Percentiles rank a stretch among this genome's conserved stretches.
Conservation (phyloP, 1,140 invertebrate genomes). For the Elymnias hypermnestra region DNA sequence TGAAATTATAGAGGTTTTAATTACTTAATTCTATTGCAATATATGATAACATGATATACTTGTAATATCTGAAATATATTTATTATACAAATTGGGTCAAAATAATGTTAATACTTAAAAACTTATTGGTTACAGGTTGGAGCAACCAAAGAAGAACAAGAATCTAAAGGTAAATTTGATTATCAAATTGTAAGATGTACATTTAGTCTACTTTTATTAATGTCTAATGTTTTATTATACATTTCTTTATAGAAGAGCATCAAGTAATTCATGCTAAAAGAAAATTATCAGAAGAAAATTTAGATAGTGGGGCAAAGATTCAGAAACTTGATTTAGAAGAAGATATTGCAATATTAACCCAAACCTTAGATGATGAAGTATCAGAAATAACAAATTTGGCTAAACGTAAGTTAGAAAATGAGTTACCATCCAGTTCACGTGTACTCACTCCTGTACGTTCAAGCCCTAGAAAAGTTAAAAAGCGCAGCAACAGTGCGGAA, state of each 20-base stretch:
- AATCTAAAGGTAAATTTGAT: slow-evolving; percentile 20
- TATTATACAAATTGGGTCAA: too few relatives aligned
- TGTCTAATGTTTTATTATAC: not conserved
- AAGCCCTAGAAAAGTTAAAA: slow-evolving; percentile 47
- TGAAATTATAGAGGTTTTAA: slow-evolving; percentile 25
- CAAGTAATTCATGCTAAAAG: slow-evolving; percentile 31
- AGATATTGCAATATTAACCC: slow-evolving; percentile 31
- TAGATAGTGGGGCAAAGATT: slow-evolving; percentile 42
- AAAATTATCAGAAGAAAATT: slow-evolving; percentile 46
- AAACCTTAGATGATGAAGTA: slow-evolving; percentile 61
- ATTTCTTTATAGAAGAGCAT: slow-evolving; percentile 19
- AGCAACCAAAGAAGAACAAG: slow-evolving; percentile 11
- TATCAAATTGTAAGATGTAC: too few relatives aligned
- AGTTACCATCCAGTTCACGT: slow-evolving; percentile 43
- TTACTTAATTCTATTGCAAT: not conserved
- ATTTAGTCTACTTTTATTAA: too few relatives aligned
- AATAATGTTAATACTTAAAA: too few relatives aligned
- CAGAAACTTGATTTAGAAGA: slow-evolving; percentile 45
- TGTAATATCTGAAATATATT: too few relatives aligned
- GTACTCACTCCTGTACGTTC: slow-evolving; percentile 41
- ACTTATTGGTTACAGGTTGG: slow-evolving; percentile 11
- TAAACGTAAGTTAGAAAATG: slow-evolving; percentile 37
- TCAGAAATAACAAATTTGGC: slow-evolving; percentile 44
- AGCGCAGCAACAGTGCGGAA: slow-evolving; percentile 55
- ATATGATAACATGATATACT: too few relatives aligned